Conservation (phyloP, 2,888 invertebrate species). For the Noctua comes region DNA sequence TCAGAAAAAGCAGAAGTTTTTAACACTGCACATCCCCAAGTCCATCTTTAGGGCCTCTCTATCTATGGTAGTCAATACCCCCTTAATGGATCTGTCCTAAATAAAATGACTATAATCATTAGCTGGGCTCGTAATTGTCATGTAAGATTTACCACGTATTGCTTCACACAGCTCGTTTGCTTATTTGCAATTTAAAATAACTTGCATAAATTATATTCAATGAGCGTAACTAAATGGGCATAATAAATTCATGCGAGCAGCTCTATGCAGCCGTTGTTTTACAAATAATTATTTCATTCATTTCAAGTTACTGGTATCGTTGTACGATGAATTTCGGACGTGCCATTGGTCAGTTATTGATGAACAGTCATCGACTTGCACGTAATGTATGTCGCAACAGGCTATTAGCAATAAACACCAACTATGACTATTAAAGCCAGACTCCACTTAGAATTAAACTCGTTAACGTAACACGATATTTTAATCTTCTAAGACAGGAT, state of each 20-base stretch:
- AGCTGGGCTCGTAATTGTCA: slow-evolving; percentile 68
- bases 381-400: slow-evolving; percentile 74
- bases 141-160: slow-evolving; percentile 65
- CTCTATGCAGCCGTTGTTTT: slow-evolving; percentile 47
- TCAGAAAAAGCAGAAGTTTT: background rate
- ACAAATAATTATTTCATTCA: slow-evolving; percentile 58
- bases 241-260: slow-evolving; percentile 58
- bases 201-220: slow-evolving; percentile 66
- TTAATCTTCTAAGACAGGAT: slow-evolving; percentile 17
- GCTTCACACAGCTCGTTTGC: slow-evolving; percentile 64
- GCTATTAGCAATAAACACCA: slow-evolving; percentile 73
- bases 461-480: slow-evolving; percentile 37
- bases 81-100: slow-evolving; percentile 70
- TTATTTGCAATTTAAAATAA: slow-evolving; percentile 74
- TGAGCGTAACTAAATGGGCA: slow-evolving; percentile 52
- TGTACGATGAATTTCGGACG: slow-evolving; percentile 59
- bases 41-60: slow-evolving; percentile 43
- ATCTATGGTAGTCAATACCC: slow-evolving; percentile 62
- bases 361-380: slow-evolving; percentile 68
- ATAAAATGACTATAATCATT: slow-evolving; percentile 64
- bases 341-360: slow-evolving; percentile 68
- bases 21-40: background rate
- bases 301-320: slow-evolving; percentile 45
- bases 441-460: slow-evolving; percentile 42
- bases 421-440: slow-evolving; percentile 70